A percentile compares a stretch with the other conserved stretches of the same genome.
Evolutionary conservation across 37 sponge, comb jelly and placozoan species (phyloP).

Genomic region (Agelas oroides): DNA sequence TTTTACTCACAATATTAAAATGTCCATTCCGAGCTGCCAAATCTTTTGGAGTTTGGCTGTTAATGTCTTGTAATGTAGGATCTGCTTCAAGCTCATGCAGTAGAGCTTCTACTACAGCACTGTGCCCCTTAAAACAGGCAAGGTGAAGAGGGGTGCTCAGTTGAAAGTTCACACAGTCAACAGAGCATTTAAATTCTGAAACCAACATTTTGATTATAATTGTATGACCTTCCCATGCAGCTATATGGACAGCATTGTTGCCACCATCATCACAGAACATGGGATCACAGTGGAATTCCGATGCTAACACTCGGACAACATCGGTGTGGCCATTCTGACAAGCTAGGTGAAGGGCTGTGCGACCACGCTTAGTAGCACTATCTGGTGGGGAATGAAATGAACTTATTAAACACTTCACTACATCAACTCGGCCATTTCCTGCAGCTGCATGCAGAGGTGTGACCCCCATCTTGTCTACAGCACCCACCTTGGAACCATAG

Average conservation of each 20-base stretch:
- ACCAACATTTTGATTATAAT: neutral
- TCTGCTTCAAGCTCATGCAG: neutral
- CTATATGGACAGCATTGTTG: neutral
- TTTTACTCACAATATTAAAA: too few species aligned
- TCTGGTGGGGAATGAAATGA: too few species aligned
- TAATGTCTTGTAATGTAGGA: neutral
- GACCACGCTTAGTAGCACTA: neutral
- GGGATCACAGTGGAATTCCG: neutral
- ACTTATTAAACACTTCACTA: too few species aligned
- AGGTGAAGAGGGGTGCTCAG: neutral
- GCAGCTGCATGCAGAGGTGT: slow-evolving; percentile 3
- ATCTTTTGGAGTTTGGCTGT: neutral
- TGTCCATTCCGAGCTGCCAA: neutral
- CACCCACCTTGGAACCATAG: neutral
- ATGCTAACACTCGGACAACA: neutral
- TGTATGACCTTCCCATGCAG: neutral
- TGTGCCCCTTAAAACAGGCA: neutral
- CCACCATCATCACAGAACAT: neutral
- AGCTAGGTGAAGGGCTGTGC: neutral
- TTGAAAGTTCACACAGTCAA: neutral
- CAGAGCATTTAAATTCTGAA: neutral
- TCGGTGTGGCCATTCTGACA: neutral
- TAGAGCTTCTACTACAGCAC: neutral
- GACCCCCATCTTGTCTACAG: neutral
- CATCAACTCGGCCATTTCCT: too few species aligned